Conservation (phyloP, 2,797 vertebrate genomes). For the Orientallactaga sibirica region DNA sequence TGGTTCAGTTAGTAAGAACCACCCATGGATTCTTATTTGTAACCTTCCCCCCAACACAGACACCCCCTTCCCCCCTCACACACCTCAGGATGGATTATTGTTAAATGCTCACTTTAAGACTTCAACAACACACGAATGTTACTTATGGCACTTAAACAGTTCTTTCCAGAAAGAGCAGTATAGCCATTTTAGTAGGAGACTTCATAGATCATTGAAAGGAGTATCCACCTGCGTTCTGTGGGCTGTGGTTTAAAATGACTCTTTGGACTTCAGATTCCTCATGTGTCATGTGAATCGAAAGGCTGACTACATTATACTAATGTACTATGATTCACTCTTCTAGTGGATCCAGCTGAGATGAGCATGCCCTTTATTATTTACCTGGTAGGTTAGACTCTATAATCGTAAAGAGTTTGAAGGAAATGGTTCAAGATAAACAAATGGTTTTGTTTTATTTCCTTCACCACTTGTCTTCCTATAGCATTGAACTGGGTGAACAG, state of each 20-base stretch:
- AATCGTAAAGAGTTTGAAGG: constrained; percentile 39
- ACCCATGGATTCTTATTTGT: neutral
- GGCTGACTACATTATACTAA: neutral
- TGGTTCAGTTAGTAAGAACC: constrained; percentile 13
- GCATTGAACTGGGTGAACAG: neutral
- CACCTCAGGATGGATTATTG: neutral
- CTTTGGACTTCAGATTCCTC: neutral
- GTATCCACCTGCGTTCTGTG: neutral
- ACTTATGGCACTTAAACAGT: constrained; percentile 1
- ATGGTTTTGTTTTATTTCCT: neutral
- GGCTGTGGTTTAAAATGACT: neutral
- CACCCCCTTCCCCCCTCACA: neutral
- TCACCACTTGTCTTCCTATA: neutral
- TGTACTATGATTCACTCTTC: neutral
- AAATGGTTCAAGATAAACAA: neutral
- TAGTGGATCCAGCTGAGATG: neutral
- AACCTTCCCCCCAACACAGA: neutral
- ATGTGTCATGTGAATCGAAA: neutral
- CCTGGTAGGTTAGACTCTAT: constrained; percentile 28
- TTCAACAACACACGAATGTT: neutral
- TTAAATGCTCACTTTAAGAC: constrained; percentile 35
- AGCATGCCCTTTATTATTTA: constrained; percentile 15
- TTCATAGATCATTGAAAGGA: neutral
- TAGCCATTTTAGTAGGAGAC: neutral
- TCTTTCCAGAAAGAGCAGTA: constrained; percentile 52